phyloP scores from a whole-genome alignment of 2,888 invertebrate species.

The Oscheius myriophilus region DNA sequence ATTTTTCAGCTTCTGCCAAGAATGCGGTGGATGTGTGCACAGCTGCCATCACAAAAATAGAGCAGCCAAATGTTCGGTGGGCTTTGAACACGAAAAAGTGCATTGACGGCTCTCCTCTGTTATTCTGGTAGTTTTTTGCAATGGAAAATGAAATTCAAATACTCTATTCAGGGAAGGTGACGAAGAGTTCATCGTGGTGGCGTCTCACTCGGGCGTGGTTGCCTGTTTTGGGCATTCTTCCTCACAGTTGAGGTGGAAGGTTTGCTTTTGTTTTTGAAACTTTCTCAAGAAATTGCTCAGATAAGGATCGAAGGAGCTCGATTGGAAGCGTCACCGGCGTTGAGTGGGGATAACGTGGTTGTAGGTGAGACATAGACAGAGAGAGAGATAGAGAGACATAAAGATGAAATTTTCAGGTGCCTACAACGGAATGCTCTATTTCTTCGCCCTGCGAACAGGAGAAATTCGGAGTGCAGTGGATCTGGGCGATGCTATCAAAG shows the following conservation, averaged over 20 bases:
- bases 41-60: not conserved
- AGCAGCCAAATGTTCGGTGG: not conserved
- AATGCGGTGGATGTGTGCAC: no score
- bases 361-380: not conserved
- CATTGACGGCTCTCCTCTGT: conserved; percentile 16
- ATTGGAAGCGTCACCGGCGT: conserved; percentile 14
- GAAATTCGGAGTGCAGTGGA: not conserved
- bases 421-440: not conserved
- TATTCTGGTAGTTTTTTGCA: not conserved
- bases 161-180: not conserved
- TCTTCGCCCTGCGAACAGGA: not conserved
- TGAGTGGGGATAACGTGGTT: not conserved
- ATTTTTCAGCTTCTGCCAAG: no score
- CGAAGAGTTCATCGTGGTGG: conserved; percentile 4
- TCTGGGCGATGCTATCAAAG: no score
- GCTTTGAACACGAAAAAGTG: conserved; percentile 19
- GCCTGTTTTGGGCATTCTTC: conserved; percentile 1
- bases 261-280: not conserved
- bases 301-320: not conserved
- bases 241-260: conserved; percentile 1
- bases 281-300: not conserved
- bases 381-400: no score
- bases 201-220: conserved; percentile 20
- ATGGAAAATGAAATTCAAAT: not conserved
- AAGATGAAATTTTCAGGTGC: not conserved